Base-by-base conservation (phyloP, 1,140 invertebrate species). In the Drosophila tani region DNA sequence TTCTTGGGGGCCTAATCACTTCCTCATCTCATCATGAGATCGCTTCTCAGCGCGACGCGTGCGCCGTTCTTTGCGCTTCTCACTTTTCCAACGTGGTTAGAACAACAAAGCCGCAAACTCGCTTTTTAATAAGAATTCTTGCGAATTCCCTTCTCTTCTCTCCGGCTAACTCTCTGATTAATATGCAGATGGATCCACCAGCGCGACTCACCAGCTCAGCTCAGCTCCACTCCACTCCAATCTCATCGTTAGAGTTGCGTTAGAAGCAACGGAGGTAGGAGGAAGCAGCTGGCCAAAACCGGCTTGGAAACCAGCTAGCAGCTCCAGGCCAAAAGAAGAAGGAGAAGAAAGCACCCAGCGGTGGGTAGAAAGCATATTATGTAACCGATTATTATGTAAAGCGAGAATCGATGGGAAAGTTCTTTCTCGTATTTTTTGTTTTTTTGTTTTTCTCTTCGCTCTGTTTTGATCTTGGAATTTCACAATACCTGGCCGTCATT, bases 41-140 rank as follows among this genome's bases (percentile, higher is more conserved):
- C 59, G 59, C 66, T 75, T 75, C 73, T 75, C 71, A 75, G 63
- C 50, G 41, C 59, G 69, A 76, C 82, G 69, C 82, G 82, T 86
- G 82, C 79, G 75, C 83, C 58, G 82, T 86, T 86, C 82, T 86
- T 73, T 74, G 83, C 83, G 83, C 70, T 82, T 86, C 82, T 86
- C 82, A 86, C 82, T 86, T 86, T 86, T 86, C 83, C 82, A 79
- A 67, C 40, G 84, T 66, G 51, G 73, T 74, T 74, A 74, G 67
- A 74, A 75, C 49, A 74, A 75, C 69, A 75, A 75, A 75, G 74
- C 66, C 67, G 66, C 64, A 85, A 85, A 86, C 82, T 86, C 82
- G 82, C 82, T 86, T 86, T 86, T 86, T 86, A 87, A 86, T 86
- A 86, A 86, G 82, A 87, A 87, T 87, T 86, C 83, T 87, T 86